phyloP scores from a whole-genome alignment of 2,113 vertebrate species.

The Rhegmatorhina hoffmannsi region DNA sequence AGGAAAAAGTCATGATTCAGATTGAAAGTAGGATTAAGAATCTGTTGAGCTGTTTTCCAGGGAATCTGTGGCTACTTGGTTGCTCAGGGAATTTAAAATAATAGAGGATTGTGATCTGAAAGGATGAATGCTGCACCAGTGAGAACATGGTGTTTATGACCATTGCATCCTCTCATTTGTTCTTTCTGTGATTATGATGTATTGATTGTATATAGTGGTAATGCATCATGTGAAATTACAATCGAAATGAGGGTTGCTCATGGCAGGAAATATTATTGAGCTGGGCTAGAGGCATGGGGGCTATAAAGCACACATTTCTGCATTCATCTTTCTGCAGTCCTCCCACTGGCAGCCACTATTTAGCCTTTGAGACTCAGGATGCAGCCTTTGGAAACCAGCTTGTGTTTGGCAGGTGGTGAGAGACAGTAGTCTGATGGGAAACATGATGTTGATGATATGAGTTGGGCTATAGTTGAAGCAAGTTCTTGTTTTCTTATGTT shows the following conservation, averaged over 20 bases:
- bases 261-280: constrained; percentile 15
- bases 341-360: constrained; percentile 9
- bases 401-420: not conserved
- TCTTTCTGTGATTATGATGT: constrained; percentile 21
- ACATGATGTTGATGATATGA: not conserved
- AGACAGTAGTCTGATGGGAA: constrained; percentile 11
- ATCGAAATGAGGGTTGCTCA: not conserved
- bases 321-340: constrained; percentile 7
- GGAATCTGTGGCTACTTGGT: not conserved
- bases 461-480: not conserved
- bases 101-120: not conserved
- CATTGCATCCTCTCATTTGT: constrained; percentile 1
- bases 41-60: not conserved
- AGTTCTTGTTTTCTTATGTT: not conserved
- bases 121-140: not conserved
- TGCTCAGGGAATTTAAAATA: constrained; percentile 3
- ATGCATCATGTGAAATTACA: constrained; percentile 32
- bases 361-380: constrained; percentile 23
- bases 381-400: constrained; percentile 37
- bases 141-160: not conserved
- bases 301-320: constrained; percentile 1
- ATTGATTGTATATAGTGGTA: constrained; percentile 13
- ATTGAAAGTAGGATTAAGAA: not conserved
- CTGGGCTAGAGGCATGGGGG: not conserved
- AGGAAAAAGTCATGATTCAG: not conserved